Evolutionary conservation across 1,140 invertebrate species (phyloP), one percentile per base, ranked within the genome.

Genomic region (Bilobella aurantiaca): DNA sequence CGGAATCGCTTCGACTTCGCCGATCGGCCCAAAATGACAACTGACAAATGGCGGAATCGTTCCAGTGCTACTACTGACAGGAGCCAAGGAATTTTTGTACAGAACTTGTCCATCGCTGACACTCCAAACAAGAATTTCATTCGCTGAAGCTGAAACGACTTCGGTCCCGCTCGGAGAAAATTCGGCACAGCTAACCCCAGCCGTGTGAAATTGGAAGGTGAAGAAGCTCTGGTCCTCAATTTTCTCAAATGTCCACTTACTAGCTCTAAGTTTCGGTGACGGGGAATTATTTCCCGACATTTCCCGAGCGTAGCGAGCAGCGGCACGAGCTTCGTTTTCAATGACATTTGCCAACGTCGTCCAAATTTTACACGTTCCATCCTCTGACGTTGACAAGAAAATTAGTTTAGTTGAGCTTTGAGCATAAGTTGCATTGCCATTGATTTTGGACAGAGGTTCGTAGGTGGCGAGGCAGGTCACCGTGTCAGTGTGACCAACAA

Each of bases 311-410:
- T 53, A 53, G 49, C 12, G 8, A 5, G 49, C 14, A 53, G 14
- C 21, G 25, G 12, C 8, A 29, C 28, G 57, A 25, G 25, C 57
- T 31, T 29, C 25, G 12, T 3, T 25, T 30, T 58, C 5, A 58
- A 72, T 34, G 1, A 70, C 62, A 5, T 53, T 21, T 60, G 63
- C 60, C 25, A 81, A 53, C 49, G 49, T 70, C 66, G 80, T 76
- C 79, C 80, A 82, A 27, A 82, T 75, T 75, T 81, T 82, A 1
- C 81, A 79, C 27, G 78, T 79, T 32, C 79, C 77, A 73, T 82
- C 78, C 72, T 81, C 77, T 21, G 78, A 79, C 1, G 79, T 65
- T 12, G 74, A 72, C 14, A 72, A 58, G 37, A 75, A 69, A 25
- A 64, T 49, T 14, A 59, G 62, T 65, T 31, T 69, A 58, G 3